Base-by-base conservation (phyloP, 2,113 vertebrate species). In the Tinamus guttatus region DNA sequence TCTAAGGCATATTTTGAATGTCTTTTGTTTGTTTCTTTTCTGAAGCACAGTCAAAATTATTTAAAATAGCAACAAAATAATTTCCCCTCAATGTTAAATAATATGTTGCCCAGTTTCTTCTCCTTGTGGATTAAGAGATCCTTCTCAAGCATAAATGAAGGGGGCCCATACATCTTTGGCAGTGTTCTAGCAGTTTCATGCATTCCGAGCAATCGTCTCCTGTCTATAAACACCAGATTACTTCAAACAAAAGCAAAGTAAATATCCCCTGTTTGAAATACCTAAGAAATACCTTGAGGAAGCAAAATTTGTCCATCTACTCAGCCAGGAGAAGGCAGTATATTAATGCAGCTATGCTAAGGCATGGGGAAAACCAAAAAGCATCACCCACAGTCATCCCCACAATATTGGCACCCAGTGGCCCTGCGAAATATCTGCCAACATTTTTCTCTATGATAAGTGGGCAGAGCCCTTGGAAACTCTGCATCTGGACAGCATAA, bases 321-420 rank as follows among this genome's bases (percentile, higher is more conserved):
- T 3, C 3, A 0, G 24, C 27, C 20, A 45, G 65, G 21, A 87
- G 27, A 41, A 67, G 89, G 30, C 9, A 56, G 24, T 76, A 79
- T 32, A 36, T 7, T 58, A 84, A 19, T 18, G 54, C 16, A 60
- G 11, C 32, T 77, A 47, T 47, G 19, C 40, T 56, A 47, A 81
- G 14, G 13, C 75, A 91, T 0, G 0, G 22, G 7, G 4, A 85
- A 36, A 47, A 0, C 0, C 4, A 18, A 13, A 62, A 74, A 17
- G 15, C 5, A 58, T 52, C 30, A 51, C 13, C 5, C 1, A 1
- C 13, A 63, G 21, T 49, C 12, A 43, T 19, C 4, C 62, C 70
- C 40, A 56, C 38, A 69, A 59, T 12, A 10, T 82, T 56, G 76
- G 47, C 56, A 28, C 15, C 65, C 8, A 15, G 5, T 56, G 40